phyloP scores from a whole-genome alignment of 2,113 vertebrate species.

The Piprites chloris region DNA sequence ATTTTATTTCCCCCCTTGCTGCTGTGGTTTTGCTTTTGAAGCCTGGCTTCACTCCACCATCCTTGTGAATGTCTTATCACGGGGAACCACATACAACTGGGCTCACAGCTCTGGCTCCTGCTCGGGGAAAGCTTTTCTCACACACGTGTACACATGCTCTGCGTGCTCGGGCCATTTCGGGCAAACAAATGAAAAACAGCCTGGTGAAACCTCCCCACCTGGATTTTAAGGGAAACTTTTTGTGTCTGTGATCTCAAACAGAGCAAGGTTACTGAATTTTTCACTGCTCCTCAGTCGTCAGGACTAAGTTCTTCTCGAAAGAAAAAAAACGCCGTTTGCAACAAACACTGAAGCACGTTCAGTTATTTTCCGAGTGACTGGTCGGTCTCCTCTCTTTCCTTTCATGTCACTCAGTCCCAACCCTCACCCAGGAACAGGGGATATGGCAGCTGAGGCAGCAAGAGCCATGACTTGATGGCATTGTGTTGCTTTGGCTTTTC shows the following conservation, averaged over 20 bases:
- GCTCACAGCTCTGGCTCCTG: not conserved
- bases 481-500: not conserved
- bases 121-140: not conserved
- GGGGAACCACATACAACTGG: not conserved
- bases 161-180: not conserved
- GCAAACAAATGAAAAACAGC: not conserved
- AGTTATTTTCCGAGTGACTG: constrained; percentile 4
- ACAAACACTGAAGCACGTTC: not conserved
- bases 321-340: not conserved
- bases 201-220: rapidly evolving
- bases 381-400: not conserved
- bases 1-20: not conserved
- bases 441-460: not conserved
- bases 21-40: not conserved
- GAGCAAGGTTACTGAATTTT: not conserved
- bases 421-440: not conserved
- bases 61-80: not conserved
- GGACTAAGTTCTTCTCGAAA: not conserved
- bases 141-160: rapidly evolving
- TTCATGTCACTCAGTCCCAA: not conserved
- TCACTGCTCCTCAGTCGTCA: not conserved
- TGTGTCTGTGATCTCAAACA: not conserved
- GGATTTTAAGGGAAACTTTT: not conserved
- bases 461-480: not conserved
- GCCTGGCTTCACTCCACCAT: not conserved